Evolutionary conservation across 2,888 invertebrate genomes (phyloP).

Genomic region (Amphipyra berbera): DNA sequence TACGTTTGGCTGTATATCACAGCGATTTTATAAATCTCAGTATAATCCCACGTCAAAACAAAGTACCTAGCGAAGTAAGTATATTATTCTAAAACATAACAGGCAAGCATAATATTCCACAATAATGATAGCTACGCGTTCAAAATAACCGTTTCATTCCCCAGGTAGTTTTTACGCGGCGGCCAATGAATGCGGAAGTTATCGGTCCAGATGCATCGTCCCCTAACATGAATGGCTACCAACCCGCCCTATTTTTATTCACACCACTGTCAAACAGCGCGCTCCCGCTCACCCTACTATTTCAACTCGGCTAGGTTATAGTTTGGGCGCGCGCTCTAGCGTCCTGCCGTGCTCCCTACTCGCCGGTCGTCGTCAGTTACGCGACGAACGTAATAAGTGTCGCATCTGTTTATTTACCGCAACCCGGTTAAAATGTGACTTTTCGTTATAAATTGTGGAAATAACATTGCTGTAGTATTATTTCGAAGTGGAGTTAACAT

Average conservation of each 20-base stretch:
- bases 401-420: constrained; percentile 70
- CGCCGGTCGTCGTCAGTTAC: constrained; percentile 75
- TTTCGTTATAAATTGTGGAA: constrained; percentile 44
- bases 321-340: constrained; percentile 81
- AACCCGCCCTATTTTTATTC: constrained; percentile 75
- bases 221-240: constrained; percentile 81
- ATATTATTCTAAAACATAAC: constrained; percentile 1
- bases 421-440: constrained; percentile 60
- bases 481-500: constrained; percentile 28
- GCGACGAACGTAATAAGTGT: constrained; percentile 80
- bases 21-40: too few species aligned
- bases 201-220: constrained; percentile 68
- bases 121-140: constrained; percentile 41
- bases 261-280: constrained; percentile 67
- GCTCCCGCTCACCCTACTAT: constrained; percentile 78
- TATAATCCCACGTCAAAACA: too few species aligned
- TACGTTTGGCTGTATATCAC: too few species aligned
- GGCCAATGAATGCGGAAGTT: constrained; percentile 81
- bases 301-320: constrained; percentile 84
- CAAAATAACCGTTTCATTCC: constrained; percentile 55
- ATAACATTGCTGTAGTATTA: constrained; percentile 29
- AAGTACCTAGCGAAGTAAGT: too few species aligned
- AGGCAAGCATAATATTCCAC: constrained; percentile 25
- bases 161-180: constrained; percentile 62
- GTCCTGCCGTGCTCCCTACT: constrained; percentile 74